Base-by-base conservation (phyloP, 2,113 vertebrate species). In the Fregata magnificens region DNA sequence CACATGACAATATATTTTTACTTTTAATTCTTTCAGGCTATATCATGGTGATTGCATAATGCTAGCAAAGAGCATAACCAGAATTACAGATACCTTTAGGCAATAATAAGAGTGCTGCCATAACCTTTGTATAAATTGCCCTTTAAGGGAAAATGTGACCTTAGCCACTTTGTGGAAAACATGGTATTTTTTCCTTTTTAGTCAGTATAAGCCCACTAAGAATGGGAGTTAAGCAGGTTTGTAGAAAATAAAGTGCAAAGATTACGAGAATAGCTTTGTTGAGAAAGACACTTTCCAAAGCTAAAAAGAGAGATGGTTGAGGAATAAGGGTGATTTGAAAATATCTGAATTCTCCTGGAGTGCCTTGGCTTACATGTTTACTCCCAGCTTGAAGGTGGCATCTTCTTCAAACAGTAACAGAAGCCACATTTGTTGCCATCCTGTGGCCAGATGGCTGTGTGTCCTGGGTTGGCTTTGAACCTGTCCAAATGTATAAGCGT, bases 351-450 rank as follows among this genome's bases (percentile, higher is more conserved):
- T 86, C 63, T 85, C 86, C 86, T 81, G 86, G 72, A 34, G 66
- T 45, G 78, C n/a, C 61, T 76, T 96, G 88, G 78, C 72, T 74
- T 74, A 42, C 69, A 47, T 6, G 58, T 47, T 95, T 93, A 58
- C 79, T 95, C 85, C 94, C 88, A 96, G 96, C 69, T 97, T 96
- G 97, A 96, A 97, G 86, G 90, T 89, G 84, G 80, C 82, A 90
- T 71, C 73, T 71, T 90, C 84, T 86, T 87, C 78, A 94, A 95
- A 76, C 38, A 79, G 93, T 69, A 82, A 95, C 86, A 95, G 86
- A 95, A 85, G 50, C 53, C 78, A 49, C 63, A 8, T 73, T 97
- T 93, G 45, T 74, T 96, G 96, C 59, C 0, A 2, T 91, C 66
- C 85, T 88, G 73, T 62, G 82, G 29, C 74, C 97, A 98, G 98